Evolutionary conservation across 2,888 invertebrate species (phyloP).

Genomic region (Noctua janthe): DNA sequence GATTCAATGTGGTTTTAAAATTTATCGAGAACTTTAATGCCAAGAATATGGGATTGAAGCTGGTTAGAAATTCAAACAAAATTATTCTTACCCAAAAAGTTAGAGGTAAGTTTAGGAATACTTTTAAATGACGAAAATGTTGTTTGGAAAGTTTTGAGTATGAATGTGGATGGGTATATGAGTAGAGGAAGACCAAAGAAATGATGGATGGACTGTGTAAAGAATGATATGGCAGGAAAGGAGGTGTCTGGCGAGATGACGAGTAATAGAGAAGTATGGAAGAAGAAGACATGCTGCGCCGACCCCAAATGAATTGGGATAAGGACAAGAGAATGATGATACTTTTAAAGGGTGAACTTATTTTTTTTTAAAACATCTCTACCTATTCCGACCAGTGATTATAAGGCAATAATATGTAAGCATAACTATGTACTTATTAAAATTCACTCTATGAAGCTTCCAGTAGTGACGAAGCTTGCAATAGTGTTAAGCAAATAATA

Average conservation of each 20-base stretch:
- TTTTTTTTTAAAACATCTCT: background rate
- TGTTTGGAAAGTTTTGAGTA: no score
- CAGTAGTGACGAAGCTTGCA: slow-evolving; percentile 30
- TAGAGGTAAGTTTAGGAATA: background rate
- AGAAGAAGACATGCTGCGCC: no score
- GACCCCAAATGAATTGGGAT: no score
- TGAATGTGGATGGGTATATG: no score
- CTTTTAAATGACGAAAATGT: background rate
- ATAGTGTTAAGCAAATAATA: slow-evolving; percentile 21
- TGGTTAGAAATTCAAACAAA: background rate
- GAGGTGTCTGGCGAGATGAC: no score
- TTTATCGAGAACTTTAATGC: background rate
- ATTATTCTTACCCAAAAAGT: background rate
- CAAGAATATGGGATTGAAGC: background rate
- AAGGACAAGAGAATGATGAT: no score
- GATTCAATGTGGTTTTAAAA: background rate
- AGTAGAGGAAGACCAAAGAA: no score
- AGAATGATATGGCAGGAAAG: no score
- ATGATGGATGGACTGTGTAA: no score
- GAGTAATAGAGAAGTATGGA: no score
- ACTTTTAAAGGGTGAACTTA: background rate
- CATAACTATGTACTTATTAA: slow-evolving; percentile 19
- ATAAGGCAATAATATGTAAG: slow-evolving; percentile 16
- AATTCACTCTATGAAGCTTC: slow-evolving; percentile 41
- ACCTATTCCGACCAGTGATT: background rate